Base-by-base conservation (phyloP, 2,113 vertebrate species). In the Dasyornis broadbenti region DNA sequence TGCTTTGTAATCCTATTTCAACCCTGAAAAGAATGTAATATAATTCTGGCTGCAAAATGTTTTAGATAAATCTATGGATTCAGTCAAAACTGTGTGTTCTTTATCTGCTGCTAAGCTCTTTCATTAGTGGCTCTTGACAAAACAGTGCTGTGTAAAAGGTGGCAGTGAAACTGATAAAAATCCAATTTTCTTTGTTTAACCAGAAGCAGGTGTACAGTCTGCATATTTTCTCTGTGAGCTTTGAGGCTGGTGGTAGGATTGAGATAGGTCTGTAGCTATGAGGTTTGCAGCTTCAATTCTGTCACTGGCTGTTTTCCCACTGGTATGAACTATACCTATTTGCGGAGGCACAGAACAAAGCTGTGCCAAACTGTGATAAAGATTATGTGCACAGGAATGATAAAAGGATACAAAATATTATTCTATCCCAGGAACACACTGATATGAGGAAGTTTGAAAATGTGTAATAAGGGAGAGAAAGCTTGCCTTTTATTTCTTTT, bases 141-240 rank as follows among this genome's bases (percentile, higher is more conserved):
- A 96, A 61, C 54, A 70, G 73, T 77, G 71, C 50, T 80, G 7
- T 81, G 64, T 78, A 91, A 89, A 92, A 85, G 60, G 61, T 70
- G 75, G 37, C 56, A 59, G 82, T 75, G 52, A 70, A 61, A 56
- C 31, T 79, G 82, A 96, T 64, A 94, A 92, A 89, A 94, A 75
- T 70, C 49, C 77, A 40, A 27, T 90, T 95, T 95, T 85, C 84
- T 86, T 91, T 86, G 77, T 94, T 77, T 95, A 75, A 94, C n/a
- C 28, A 90, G 78, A 49, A 95, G 40, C 40, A 49, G 39, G 80
- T 80, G 30, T 92, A 56, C 63, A 39, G 35, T 39, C 27, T 82
- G 1, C 71, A 27, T 89, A 24, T 84, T 92, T 93, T 70, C 45
- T 80, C 39, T 73, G 0, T 44, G 69, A 92, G 77, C 54, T 80